Evolutionary conservation across 2,888 invertebrate species (phyloP), one percentile per base, ranked within the genome.

Genomic region (Dorcus hopei): DNA sequence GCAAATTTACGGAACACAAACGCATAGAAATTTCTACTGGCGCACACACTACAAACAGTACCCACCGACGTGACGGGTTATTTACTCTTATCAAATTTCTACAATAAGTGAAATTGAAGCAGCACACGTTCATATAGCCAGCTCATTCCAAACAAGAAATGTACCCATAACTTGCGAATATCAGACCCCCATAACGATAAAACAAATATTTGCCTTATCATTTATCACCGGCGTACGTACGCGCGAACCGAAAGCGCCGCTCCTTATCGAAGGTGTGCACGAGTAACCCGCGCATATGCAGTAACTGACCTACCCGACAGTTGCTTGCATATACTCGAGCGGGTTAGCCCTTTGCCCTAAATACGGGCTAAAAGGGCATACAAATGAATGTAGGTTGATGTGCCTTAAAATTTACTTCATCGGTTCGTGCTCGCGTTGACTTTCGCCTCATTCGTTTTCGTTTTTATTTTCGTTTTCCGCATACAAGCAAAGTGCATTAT

Each of bases 301-400:
- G 74, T 72, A 71, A 73, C 75, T 75, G 77, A 77, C 77, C 77
- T 77, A 77, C 74, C 75, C 75, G 72, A 77, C 77, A 76, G 75
- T 76, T 73, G 72, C 70, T 69, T 73, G 75, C 74, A 74, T 71
- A 74, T 72, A 72, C 71, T 70, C 74, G 75, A 69, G 72, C 68
- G 71, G 72, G 72, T 69, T 65, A 70, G 63, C 74, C 72, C 71
- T 72, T 71, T 71, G 74, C 74, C 76, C 76, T 74, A 72, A 71
- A 71, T 68, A 70, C 73, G 75, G 74, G 73, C 71, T 71, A 69
- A 65, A 72, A 72, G 72, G 74, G 73, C 71, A 66, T 63, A 19
- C 64, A 66, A 59, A 68, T 65, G 68, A 67, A 70, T 70, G 69
- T 71, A 71, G 70, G 70, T 67, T 68, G 66, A 62, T 61, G 63